phyloP scores from a whole-genome alignment of 2,113 vertebrate genomes.

The Apeltes quadracus region DNA sequence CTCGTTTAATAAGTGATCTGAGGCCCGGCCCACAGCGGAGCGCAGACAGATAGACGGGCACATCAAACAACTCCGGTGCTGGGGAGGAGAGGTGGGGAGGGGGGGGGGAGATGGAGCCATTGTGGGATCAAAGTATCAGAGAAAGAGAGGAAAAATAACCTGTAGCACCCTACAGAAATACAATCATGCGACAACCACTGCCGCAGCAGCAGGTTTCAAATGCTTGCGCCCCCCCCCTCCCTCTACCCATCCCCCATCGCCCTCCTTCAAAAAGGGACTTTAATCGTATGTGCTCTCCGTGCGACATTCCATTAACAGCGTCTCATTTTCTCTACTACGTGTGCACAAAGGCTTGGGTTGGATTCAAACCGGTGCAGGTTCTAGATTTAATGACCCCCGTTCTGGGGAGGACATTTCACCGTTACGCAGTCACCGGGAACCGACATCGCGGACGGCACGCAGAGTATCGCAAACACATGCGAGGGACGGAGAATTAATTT shows the following conservation, averaged over 20 bases:
- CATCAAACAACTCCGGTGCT: slow-evolving; percentile 54
- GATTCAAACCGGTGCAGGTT: not conserved
- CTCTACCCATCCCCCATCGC: not conserved
- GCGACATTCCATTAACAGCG: slow-evolving; percentile 17
- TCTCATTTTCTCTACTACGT: slow-evolving; percentile 23
- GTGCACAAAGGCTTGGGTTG: slow-evolving; percentile 17
- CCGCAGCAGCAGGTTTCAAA: slow-evolving; percentile 40
- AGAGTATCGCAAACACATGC: not conserved
- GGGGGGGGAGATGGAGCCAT: slow-evolving; percentile 49
- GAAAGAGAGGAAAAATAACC: slow-evolving; percentile 10
- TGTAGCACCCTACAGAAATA: slow-evolving; percentile 48
- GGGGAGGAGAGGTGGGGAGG: no score
- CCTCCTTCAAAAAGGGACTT: slow-evolving; percentile 28
- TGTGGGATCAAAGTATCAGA: slow-evolving; percentile 62
- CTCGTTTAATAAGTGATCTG: slow-evolving; percentile 68
- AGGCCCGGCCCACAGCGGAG: slow-evolving; percentile 44
- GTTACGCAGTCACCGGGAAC: slow-evolving; percentile 1
- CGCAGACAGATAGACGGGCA: slow-evolving; percentile 49
- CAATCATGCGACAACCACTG: slow-evolving; percentile 39
- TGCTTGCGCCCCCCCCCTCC: slow-evolving; percentile 9
- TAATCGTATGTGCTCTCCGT: slow-evolving; percentile 30
- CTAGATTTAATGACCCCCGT: not conserved
- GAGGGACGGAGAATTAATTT: no score
- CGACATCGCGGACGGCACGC: not conserved
- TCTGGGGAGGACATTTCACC: slow-evolving; percentile 1